Base-by-base conservation (phyloP, 2,888 invertebrate species). In the Dolichomitus sp. region DNA sequence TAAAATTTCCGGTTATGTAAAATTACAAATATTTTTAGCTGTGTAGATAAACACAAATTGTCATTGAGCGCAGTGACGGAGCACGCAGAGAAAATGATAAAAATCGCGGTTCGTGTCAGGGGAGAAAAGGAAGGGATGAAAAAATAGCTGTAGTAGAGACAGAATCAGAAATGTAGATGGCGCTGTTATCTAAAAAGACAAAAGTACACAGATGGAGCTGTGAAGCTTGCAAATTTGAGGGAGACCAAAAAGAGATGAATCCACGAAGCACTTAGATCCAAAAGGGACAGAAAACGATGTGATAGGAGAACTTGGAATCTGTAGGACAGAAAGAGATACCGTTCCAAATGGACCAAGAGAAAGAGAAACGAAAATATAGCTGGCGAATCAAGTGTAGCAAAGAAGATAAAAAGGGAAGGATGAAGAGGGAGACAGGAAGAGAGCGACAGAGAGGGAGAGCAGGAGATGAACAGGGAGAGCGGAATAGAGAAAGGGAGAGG, bases 141-240 rank as follows among this genome's bases (percentile, higher is more conserved):
- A n/a, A n/a, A n/a, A 6, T 48, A 17, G n/a, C 9, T 6, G 23
- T 2, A 11, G 19, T 23, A 19, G 23, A 61, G 50, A 30, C 52
- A 30, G 37, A 23, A 27, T 19, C 45, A 3, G 19, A 61, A 37
- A n/a, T n/a, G 12, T 17, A 61, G 61, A 61, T 33, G 40, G 61
- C 7, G 40, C 9, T 40, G 61, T 19, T 19, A 61, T 61, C 37
- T 27, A n/a, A 57, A 57, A 27, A 6, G 23, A n/a, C 14, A 23
- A 30, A 57, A 23, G n/a, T 30, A 50, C 19, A 59, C 37, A 54
- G 50, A 54, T 23, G 27, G 52, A 61, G 61, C 45, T 50, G 33
- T 19, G 65, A 30, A 30, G 42, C 42, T 65, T 11, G n/a, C 40
- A 3, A 48, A 76, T 52, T 3, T 27, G 45, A 27, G 65, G 30